Conservation (phyloP, 1,140 invertebrate species). For the Achroia grisella region DNA sequence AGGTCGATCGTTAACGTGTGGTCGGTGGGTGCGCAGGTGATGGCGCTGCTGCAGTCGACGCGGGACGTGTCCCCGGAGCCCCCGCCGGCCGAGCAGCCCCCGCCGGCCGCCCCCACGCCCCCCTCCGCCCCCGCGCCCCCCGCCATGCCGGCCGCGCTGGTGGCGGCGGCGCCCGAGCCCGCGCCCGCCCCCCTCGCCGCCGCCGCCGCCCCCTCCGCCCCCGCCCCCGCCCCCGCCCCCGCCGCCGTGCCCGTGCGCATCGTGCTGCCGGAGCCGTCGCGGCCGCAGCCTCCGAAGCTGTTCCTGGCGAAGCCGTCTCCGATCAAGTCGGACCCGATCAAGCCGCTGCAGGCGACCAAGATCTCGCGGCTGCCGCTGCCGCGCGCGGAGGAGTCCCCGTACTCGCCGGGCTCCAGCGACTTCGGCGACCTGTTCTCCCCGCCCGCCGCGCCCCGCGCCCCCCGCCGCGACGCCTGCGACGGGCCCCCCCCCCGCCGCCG, state of each 20-base stretch:
- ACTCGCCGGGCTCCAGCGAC: conserved; percentile 88
- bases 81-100: conserved; percentile 33
- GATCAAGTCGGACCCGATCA: conserved; percentile 73
- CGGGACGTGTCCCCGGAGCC: conserved; percentile 67
- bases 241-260: conserved; percentile 52
- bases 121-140: conserved; percentile 4
- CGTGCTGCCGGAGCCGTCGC: conserved; percentile 66
- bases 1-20: too few relatives aligned
- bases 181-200: conserved; percentile 11
- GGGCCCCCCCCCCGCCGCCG: conserved; percentile 58
- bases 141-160: conserved; percentile 27
- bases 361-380: conserved; percentile 29
- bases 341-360: conserved; percentile 56
- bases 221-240: conserved; percentile 13
- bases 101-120: conserved; percentile 29
- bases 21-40: conserved; percentile 26
- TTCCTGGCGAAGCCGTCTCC: conserved; percentile 70
- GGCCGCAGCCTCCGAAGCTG: conserved; percentile 59
- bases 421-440: conserved; percentile 91
- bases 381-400: conserved; percentile 80
- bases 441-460: conserved; percentile 71
- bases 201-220: neutral
- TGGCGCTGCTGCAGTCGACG: conserved; percentile 60
- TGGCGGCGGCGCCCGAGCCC: conserved; percentile 34
- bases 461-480: conserved; percentile 61